Conservation (phyloP, 2,113 vertebrate genomes). For the Pachyramphus minor region DNA sequence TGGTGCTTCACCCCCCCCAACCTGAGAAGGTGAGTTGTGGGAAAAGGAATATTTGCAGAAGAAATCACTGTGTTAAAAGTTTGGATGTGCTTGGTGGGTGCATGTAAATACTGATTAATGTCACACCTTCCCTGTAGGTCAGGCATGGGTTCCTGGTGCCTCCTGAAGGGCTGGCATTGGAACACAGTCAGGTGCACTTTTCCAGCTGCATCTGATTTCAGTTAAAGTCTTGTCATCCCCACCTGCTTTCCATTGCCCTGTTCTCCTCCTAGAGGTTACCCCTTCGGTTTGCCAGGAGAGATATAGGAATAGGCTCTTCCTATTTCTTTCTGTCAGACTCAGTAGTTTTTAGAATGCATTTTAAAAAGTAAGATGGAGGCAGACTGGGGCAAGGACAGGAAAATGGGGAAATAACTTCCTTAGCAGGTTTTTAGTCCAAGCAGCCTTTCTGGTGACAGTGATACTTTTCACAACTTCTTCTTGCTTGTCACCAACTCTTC, state of each 20-base stretch:
- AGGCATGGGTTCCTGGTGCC: neutral
- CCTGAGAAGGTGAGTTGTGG: neutral
- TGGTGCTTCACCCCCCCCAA: neutral
- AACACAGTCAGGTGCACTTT: neutral
- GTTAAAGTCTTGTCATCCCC: neutral
- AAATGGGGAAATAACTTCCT: neutral
- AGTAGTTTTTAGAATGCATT: neutral
- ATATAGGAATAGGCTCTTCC: neutral
- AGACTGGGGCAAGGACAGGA: neutral
- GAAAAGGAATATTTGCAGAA: neutral
- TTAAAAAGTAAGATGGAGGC: neutral
- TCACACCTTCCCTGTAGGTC: neutral
- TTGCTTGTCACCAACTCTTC: neutral
- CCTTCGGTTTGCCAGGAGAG: neutral
- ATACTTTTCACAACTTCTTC: neutral
- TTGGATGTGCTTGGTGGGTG: neutral
- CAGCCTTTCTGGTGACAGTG: neutral
- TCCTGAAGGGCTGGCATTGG: neutral
- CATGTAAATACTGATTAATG: neutral
- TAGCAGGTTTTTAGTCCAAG: neutral
- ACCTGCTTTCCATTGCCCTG: neutral
- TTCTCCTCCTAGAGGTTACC: neutral
- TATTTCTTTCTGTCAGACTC: neutral
- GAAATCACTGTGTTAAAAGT: neutral
- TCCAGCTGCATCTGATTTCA: neutral